These are phyloP conservation scores for Cephalopterus ornatus DNA, from an alignment of 2,113 vertebrate genomes.

Conservation along the genomic window DNA sequence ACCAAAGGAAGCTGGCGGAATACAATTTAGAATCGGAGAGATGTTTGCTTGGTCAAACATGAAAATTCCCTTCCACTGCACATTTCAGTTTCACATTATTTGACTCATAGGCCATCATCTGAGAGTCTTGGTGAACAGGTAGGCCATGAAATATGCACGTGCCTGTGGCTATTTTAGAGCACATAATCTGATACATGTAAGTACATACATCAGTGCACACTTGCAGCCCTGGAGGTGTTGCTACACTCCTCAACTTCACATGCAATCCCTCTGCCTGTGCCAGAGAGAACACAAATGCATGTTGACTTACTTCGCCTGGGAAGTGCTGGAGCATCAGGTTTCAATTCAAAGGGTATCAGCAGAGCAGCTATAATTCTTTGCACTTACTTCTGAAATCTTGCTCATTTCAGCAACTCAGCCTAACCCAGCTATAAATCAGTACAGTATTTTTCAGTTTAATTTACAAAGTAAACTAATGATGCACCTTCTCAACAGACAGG, in stretches of 20 bases:
- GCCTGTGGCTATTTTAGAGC: not conserved
- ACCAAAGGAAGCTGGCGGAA: constrained; percentile 32
- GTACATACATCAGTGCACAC: not conserved
- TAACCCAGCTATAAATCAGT: not conserved
- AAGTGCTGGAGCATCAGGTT: not conserved
- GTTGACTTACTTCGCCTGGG: not conserved
- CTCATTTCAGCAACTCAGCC: not conserved
- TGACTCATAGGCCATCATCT: constrained; percentile 23
- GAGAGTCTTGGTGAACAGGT: constrained; percentile 1
- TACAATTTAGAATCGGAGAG: constrained; percentile 12
- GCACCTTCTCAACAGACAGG: not conserved
- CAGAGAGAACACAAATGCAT: not conserved
- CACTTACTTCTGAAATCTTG: not conserved
- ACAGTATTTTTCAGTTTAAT: not conserved
- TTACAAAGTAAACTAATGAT: not conserved
- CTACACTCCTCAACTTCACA: not conserved
- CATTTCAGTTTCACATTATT: not conserved
- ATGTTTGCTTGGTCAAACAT: constrained; percentile 33
- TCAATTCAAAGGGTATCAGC: not conserved
- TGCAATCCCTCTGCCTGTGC: not conserved
- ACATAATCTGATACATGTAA: not conserved
- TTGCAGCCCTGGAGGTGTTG: not conserved
- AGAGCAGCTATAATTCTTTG: not conserved
- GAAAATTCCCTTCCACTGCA: not conserved
- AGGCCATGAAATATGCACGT: not conserved